phyloP scores from a whole-genome alignment of 2,888 invertebrate species.

The Yponomeuta malinellus region DNA sequence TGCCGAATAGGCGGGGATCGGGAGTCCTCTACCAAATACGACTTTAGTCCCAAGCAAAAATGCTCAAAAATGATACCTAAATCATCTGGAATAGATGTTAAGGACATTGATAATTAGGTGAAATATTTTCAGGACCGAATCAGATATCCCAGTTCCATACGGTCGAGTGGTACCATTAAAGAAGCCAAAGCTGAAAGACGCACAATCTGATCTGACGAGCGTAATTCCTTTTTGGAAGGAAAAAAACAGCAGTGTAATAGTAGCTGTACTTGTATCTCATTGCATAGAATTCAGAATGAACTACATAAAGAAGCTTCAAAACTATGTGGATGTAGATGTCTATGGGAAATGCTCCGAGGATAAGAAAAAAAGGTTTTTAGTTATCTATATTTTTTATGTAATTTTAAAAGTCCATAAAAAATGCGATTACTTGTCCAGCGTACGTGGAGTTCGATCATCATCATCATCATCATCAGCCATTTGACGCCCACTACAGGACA shows the following conservation, averaged over 20 bases:
- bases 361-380: slow-evolving; percentile 20
- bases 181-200: slow-evolving; percentile 22
- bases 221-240: slow-evolving; percentile 53
- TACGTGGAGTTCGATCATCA: too few relatives aligned
- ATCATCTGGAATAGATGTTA: too few relatives aligned
- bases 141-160: slow-evolving; percentile 81
- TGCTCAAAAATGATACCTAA: too few relatives aligned
- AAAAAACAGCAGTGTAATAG: slow-evolving; percentile 61
- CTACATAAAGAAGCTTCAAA: slow-evolving; percentile 71
- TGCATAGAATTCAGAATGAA: slow-evolving; percentile 71
- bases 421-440: too few relatives aligned
- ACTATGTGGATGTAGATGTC: slow-evolving; percentile 75
- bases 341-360: slow-evolving; percentile 71
- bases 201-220: slow-evolving; percentile 21
- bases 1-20: too few relatives aligned
- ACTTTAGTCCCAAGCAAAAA: too few relatives aligned
- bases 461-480: too few relatives aligned
- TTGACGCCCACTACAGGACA: too few relatives aligned
- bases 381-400: not conserved
- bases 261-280: slow-evolving; percentile 76
- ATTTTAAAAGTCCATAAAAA: not conserved
- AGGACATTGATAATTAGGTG: too few relatives aligned
- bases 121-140: slow-evolving; percentile 68
- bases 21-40: too few relatives aligned
- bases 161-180: slow-evolving; percentile 69